Percentiles rank a stretch among this genome's conserved stretches.
Evolutionary conservation across 2,888 invertebrate species (phyloP).

Genomic region (Callyntrura guangdongensis): DNA sequence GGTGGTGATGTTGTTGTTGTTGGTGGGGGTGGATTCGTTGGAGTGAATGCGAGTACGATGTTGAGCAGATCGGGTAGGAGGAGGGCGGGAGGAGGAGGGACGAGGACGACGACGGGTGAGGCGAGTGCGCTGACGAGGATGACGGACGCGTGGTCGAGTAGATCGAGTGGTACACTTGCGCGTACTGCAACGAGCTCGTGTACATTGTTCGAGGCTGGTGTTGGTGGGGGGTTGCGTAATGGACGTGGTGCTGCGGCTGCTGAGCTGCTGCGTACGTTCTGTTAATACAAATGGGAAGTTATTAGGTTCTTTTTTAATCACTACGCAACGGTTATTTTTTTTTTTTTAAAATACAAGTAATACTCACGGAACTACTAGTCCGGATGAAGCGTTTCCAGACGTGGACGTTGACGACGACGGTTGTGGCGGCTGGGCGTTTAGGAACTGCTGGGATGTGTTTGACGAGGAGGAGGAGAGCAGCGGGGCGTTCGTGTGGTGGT

Average conservation of each 20-base stretch:
- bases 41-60: conserved; percentile 11
- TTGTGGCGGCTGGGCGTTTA: not conserved
- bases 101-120: no score
- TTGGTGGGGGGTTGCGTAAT: conserved; percentile 19
- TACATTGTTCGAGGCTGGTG: conserved; percentile 17
- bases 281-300: no score
- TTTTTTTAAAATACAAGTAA: not conserved
- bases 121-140: conserved; percentile 4
- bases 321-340: not conserved
- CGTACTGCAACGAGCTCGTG: not conserved
- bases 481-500: no score
- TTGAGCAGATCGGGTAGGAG: conserved; percentile 36
- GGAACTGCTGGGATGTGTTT: conserved; percentile 12
- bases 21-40: not conserved
- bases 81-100: not conserved
- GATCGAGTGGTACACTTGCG: conserved; percentile 38
- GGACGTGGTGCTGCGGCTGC: conserved; percentile 13
- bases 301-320: no score
- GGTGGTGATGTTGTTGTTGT: no score
- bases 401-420: not conserved
- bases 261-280: not conserved
- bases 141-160: not conserved
- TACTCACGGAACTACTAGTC: no score
- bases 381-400: no score
- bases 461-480: no score